These are phyloP conservation scores for Ophion ellenae DNA, from an alignment of 2,888 invertebrate genomes.

Conservation along the genomic window DNA sequence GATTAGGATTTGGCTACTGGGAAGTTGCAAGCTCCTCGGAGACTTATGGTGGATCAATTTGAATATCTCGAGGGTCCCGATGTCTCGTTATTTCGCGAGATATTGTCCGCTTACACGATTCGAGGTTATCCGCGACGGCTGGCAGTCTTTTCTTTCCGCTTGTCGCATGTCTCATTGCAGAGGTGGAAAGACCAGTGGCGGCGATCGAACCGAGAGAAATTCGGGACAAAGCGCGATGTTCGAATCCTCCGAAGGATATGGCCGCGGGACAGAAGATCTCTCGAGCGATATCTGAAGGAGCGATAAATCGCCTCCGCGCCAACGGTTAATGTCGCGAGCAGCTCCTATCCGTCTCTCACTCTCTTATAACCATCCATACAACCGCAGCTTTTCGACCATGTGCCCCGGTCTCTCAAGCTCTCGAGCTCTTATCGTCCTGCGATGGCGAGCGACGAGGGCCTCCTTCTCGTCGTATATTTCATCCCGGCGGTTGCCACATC, in stretches of 20 bases:
- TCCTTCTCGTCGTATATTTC: constrained; percentile 42
- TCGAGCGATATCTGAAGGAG: constrained; percentile 74
- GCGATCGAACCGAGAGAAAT: constrained; percentile 34
- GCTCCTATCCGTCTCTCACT: constrained; percentile 70
- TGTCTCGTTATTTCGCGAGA: background rate
- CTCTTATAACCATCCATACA: constrained; percentile 60
- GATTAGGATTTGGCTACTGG: background rate
- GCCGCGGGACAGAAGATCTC: constrained; percentile 48
- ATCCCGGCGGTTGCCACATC: constrained; percentile 15
- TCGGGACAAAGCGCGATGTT: constrained; percentile 30
- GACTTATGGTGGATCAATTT: background rate
- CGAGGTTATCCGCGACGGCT: background rate
- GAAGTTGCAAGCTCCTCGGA: constrained; percentile 4
- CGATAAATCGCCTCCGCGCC: constrained; percentile 79
- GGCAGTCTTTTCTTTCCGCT: background rate
- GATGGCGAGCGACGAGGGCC: constrained; percentile 43
- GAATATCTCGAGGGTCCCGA: background rate
- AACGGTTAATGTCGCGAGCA: constrained; percentile 81
- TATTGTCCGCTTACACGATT: background rate
- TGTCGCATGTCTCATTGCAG: constrained; percentile 7
- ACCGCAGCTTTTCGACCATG: constrained; percentile 41
- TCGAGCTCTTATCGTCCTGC: constrained; percentile 57
- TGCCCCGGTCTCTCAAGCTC: constrained; percentile 39
- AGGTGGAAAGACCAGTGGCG: constrained; percentile 18
- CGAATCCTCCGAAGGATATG: constrained; percentile 38